Evolutionary conservation across 2,113 vertebrate genomes (phyloP).

Genomic region (Lasiurus cinereus): DNA sequence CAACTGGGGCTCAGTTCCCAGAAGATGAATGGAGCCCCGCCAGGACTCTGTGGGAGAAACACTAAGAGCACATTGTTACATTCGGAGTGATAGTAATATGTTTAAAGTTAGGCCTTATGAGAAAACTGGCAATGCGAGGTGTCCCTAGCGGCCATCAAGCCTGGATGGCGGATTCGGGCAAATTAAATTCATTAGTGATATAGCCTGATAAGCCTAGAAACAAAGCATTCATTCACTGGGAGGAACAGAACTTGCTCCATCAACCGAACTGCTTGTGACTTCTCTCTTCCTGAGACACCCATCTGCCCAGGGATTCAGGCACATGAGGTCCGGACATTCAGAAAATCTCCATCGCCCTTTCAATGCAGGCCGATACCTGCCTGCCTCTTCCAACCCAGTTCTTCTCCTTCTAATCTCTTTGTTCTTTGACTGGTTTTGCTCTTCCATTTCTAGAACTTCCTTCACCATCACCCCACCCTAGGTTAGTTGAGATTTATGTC

Average conservation of each 20-base stretch:
- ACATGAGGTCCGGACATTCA: neutral
- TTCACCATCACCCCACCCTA: neutral
- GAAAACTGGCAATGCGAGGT: neutral
- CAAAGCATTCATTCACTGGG: neutral
- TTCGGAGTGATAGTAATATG: neutral
- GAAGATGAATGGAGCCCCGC: neutral
- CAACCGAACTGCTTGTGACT: neutral
- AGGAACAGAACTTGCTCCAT: neutral
- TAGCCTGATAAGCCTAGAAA: neutral
- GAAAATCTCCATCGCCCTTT: neutral
- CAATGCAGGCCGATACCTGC: neutral
- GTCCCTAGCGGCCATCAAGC: neutral
- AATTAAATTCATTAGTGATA: neutral
- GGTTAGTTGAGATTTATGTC: neutral
- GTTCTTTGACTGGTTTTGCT: neutral
- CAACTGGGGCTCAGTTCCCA: neutral
- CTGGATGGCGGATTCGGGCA: neutral
- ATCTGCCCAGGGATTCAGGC: neutral
- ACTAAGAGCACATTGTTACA: neutral
- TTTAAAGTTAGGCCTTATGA: constrained; percentile 18
- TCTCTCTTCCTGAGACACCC: neutral
- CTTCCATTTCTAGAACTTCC: neutral
- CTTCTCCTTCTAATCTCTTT: neutral
- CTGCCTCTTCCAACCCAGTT: neutral
- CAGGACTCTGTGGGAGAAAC: constrained; percentile 3